Conservation (phyloP, 2,797 vertebrate genomes). For the Sardinella longiceps region DNA sequence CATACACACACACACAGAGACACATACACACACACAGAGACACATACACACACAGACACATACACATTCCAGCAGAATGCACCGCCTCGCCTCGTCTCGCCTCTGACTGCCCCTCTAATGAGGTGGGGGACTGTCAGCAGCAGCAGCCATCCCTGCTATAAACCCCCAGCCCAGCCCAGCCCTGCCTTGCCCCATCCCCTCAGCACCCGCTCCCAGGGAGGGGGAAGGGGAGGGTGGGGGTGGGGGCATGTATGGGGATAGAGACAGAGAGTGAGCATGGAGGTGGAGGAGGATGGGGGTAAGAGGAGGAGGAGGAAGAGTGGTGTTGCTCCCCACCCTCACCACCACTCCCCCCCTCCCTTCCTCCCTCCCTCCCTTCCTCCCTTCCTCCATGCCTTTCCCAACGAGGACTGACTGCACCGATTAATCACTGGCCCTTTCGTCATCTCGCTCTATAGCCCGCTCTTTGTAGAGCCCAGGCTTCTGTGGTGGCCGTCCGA, state of each 20-base stretch:
- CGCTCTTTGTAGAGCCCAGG: conserved; percentile 51
- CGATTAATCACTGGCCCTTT: conserved; percentile 74
- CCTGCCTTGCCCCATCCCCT: conserved; percentile 34
- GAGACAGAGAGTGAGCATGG: neutral
- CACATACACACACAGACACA: conserved; percentile 33
- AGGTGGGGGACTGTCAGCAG: conserved; percentile 79
- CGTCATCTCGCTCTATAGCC: conserved; percentile 58
- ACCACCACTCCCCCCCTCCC: too few species aligned
- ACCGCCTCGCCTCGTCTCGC: conserved; percentile 56
- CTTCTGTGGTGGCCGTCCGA: conserved; percentile 59
- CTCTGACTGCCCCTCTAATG: conserved; percentile 76
- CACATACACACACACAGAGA: neutral
- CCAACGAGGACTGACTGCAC: conserved; percentile 66
- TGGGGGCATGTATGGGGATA: too few species aligned
- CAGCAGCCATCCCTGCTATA: conserved; percentile 56
- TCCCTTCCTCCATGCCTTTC: conserved; percentile 67
- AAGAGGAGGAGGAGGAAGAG: neutral
- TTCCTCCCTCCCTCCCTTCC: conserved; percentile 64
- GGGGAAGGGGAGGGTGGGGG: neutral
- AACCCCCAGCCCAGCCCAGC: conserved; percentile 30
- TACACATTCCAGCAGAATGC: conserved; percentile 76
- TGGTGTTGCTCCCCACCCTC: conserved; percentile 59
- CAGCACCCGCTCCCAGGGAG: neutral
- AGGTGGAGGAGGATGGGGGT: neutral
- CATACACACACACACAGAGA: neutral